Evolutionary conservation across 35 echinoderm and acorn worm genomes (phyloP).

Genomic region (Ptychodera flava): DNA sequence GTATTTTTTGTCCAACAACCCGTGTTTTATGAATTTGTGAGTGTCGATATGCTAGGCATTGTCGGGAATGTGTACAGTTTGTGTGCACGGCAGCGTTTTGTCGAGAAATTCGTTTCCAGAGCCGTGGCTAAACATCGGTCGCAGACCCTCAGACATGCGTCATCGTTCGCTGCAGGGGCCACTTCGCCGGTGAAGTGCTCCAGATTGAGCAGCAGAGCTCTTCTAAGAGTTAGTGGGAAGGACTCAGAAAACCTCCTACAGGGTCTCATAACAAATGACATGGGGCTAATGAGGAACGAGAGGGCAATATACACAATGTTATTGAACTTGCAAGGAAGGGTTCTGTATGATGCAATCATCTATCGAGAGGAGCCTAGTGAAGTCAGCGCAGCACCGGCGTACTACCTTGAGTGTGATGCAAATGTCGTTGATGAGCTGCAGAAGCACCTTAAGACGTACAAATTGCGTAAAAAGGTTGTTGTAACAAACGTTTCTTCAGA

Average conservation of each 20-base stretch:
- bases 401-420: conserved; percentile 64
- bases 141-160: too few relatives aligned
- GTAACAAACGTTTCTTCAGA: background rate
- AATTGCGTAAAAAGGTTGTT: conserved; percentile 88
- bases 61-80: too few relatives aligned
- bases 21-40: too few relatives aligned
- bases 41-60: too few relatives aligned
- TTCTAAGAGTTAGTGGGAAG: conserved; percentile 41
- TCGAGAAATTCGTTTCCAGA: too few relatives aligned
- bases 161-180: too few relatives aligned
- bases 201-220: conserved; percentile 13
- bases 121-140: too few relatives aligned
- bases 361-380: conserved; percentile 23
- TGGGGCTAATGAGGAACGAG: conserved; percentile 32
- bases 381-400: background rate
- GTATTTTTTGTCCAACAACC: too few relatives aligned
- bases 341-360: conserved; percentile 77
- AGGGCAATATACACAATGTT: conserved; percentile 86
- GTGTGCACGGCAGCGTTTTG: too few relatives aligned
- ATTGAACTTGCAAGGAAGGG: conserved; percentile 76
- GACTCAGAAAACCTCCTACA: conserved; percentile 77
- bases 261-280: conserved; percentile 80
- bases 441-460: conserved; percentile 78
- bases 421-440: conserved; percentile 33
- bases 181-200: too few relatives aligned